Conservation (phyloP, 2,888 invertebrate genomes). For the Pycnomerus fuliginosus region DNA sequence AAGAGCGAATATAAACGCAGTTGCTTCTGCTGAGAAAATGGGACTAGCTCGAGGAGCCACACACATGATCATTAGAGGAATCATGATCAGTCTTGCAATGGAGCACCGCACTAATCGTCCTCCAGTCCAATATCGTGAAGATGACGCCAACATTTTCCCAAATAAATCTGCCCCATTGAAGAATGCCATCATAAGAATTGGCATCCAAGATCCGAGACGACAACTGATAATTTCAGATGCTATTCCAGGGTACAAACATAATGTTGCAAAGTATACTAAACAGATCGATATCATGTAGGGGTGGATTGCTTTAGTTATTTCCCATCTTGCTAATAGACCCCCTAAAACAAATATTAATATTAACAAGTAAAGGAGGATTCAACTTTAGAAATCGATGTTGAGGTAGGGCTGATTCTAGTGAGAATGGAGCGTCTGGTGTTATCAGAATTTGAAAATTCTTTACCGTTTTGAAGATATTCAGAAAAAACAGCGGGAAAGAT, state of each 20-base stretch:
- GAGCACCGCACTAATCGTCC: slow-evolving; percentile 75
- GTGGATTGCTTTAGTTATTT: slow-evolving; percentile 81
- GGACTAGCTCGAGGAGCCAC: slow-evolving; percentile 77
- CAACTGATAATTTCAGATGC: slow-evolving; percentile 87
- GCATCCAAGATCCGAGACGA: slow-evolving; percentile 84
- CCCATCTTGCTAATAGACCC: slow-evolving; percentile 70
- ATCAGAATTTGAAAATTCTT: too few species aligned
- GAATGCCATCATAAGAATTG: slow-evolving; percentile 84
- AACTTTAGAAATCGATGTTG: neutral
- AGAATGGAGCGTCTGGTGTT: too few species aligned
- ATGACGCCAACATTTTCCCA: slow-evolving; percentile 77
- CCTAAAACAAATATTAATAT: slow-evolving; percentile 62
- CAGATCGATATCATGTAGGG: slow-evolving; percentile 90
- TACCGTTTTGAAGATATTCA: too few species aligned
- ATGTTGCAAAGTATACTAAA: slow-evolving; percentile 84
- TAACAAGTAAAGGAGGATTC: too few species aligned
- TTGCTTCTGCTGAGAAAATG: slow-evolving; percentile 67
- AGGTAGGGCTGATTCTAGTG: too few species aligned
- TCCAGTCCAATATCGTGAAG: slow-evolving; percentile 82
- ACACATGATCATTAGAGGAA: slow-evolving; percentile 80
- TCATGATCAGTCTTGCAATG: slow-evolving; percentile 69
- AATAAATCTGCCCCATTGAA: slow-evolving; percentile 86
- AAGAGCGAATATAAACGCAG: slow-evolving; percentile 66
- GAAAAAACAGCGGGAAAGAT: too few species aligned
- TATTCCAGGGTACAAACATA: slow-evolving; percentile 88